Conservation (phyloP, 2,797 vertebrate species). For the Enteromius thamalakanensis region DNA sequence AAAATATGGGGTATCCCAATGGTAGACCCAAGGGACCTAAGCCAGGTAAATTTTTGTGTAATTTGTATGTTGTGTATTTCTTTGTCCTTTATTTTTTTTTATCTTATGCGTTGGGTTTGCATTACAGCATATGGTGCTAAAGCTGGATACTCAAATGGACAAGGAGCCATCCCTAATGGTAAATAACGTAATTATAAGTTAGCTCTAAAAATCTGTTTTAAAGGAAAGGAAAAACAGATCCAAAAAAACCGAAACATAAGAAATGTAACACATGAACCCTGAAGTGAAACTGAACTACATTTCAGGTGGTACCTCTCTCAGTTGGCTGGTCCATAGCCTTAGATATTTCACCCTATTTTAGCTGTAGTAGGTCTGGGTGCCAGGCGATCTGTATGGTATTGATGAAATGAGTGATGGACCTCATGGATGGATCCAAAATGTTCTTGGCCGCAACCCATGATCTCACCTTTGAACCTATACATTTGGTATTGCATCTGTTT, state of each 20-base stretch:
- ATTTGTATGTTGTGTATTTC: neutral
- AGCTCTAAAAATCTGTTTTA: neutral
- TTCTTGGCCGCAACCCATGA: neutral
- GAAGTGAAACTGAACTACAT: neutral
- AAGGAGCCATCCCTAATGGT: slow-evolving; percentile 1
- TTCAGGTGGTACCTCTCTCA: neutral
- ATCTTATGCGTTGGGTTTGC: neutral
- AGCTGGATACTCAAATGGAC: slow-evolving; percentile 33
- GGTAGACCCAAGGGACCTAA: slow-evolving; percentile 60
- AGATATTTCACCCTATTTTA: neutral
- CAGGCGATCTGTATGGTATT: neutral
- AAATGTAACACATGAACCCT: neutral
- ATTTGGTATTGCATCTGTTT: neutral
- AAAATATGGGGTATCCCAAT: slow-evolving; percentile 62
- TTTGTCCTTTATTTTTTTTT: neutral
- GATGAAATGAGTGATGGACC: neutral
- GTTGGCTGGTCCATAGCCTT: neutral
- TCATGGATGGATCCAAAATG: neutral
- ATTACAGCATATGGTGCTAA: slow-evolving; percentile 38
- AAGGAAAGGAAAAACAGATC: neutral
- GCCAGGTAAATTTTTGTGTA: slow-evolving; percentile 62
- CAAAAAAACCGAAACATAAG: neutral
- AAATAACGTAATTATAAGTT: neutral
- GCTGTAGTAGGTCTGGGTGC: neutral
- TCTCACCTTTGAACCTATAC: neutral